These are phyloP conservation scores for Drosophila ananassae DNA, from an alignment of 1,140 invertebrate species.

Conservation along the genomic window DNA sequence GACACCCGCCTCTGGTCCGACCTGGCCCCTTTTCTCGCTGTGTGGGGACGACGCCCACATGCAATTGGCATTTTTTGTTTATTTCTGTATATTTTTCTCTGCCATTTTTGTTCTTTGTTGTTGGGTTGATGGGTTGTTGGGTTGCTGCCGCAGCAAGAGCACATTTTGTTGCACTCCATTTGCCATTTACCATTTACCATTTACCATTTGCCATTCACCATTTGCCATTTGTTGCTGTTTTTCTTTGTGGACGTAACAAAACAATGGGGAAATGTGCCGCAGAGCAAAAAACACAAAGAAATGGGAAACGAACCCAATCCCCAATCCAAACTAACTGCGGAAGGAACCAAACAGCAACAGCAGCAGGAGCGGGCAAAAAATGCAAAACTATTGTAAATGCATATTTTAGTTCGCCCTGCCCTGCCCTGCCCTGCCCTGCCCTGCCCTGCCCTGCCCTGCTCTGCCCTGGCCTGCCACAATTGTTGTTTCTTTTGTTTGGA, in stretches of 20 bases:
- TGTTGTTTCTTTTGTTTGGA: constrained; percentile 52
- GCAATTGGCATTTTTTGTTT: constrained; percentile 53
- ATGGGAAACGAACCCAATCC: constrained; percentile 13
- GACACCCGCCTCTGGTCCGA: neutral
- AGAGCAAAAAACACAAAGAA: constrained; percentile 40
- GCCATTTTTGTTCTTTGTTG: constrained; percentile 9
- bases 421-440: neutral
- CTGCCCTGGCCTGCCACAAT: constrained; percentile 2
- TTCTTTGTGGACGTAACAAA: constrained; percentile 66
- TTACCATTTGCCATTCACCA: constrained; percentile 41
- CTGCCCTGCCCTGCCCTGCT: neutral
- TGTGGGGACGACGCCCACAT: constrained; percentile 19
- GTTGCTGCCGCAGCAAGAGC: neutral
- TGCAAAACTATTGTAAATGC: constrained; percentile 75
- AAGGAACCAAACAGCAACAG: constrained; percentile 8
- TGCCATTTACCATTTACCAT: constrained; percentile 7
- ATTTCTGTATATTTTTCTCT: constrained; percentile 25
- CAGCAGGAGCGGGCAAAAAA: constrained; percentile 38
- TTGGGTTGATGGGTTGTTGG: neutral
- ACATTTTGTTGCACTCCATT: constrained; percentile 13
- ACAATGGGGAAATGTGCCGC: constrained; percentile 51
- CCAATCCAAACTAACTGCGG: neutral
- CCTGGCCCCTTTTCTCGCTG: neutral
- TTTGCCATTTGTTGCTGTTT: constrained; percentile 70
- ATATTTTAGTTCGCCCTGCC: constrained; percentile 49